Conservation (phyloP, 2,888 invertebrate species). For the Erpobdella octoculata region DNA sequence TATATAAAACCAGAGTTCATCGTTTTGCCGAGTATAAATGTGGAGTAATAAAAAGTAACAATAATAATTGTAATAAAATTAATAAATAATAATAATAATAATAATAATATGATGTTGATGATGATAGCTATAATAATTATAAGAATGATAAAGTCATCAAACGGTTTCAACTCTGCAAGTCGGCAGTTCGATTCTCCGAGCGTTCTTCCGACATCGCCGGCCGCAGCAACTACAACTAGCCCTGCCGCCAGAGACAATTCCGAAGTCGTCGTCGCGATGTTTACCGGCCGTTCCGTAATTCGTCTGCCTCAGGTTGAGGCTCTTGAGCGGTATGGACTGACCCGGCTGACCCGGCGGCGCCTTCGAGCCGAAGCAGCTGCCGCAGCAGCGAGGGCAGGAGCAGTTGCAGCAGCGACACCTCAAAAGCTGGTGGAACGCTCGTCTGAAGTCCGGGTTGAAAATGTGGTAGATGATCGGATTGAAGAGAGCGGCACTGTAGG, state of each 20-base stretch:
- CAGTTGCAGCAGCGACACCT: conserved; percentile 32
- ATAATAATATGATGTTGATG: too few species aligned
- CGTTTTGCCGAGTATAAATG: too few species aligned
- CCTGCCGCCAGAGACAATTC: too few species aligned
- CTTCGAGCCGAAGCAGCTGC: background rate
- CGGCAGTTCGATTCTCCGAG: background rate
- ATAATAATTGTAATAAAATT: too few species aligned
- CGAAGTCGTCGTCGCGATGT: background rate
- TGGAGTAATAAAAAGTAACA: too few species aligned
- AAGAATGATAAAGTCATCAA: background rate
- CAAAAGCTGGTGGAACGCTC: conserved; percentile 39
- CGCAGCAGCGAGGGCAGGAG: background rate
- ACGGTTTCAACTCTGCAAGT: conserved; percentile 1
- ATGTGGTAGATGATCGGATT: conserved; percentile 42
- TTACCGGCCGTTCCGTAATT: background rate
- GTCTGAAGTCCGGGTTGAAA: conserved; percentile 40
- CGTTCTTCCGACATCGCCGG: background rate
- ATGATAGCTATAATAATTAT: too few species aligned
- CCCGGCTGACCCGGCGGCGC: background rate
- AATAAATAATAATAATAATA: too few species aligned
- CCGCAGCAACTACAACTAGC: background rate
- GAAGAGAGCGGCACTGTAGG: conserved; percentile 40
- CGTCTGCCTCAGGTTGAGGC: background rate
- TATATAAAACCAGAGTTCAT: too few species aligned
- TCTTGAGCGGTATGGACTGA: background rate